These are phyloP conservation scores for Xestia sexstrigata DNA, from an alignment of 2,888 invertebrate genomes.

Conservation along the genomic window DNA sequence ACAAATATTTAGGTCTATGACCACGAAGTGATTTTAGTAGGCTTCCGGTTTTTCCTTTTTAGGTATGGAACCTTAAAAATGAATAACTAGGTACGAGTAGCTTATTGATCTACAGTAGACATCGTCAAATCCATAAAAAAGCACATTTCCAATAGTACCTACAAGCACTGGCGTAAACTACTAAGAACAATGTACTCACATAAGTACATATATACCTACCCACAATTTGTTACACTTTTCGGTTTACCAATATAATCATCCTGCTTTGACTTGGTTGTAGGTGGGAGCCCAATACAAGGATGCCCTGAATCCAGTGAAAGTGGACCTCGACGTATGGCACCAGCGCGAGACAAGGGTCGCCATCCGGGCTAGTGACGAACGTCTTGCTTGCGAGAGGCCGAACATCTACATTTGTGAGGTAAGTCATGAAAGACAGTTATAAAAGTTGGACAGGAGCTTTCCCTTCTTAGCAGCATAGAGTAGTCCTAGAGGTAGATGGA, in stretches of 20 bases:
- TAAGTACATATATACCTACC: background rate
- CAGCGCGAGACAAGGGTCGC: constrained; percentile 80
- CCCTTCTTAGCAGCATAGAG: background rate
- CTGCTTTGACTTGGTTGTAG: constrained; percentile 65
- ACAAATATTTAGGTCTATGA: no score
- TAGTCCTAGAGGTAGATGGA: background rate
- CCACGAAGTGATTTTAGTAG: no score
- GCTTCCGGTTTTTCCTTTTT: background rate
- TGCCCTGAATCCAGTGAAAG: constrained; percentile 73
- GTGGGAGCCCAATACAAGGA: constrained; percentile 74
- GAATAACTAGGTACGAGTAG: background rate
- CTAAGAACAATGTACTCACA: background rate
- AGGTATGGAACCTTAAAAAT: background rate
- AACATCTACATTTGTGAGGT: constrained; percentile 85
- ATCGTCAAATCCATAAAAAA: background rate
- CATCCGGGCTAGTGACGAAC: constrained; percentile 64
- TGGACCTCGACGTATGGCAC: constrained; percentile 78
- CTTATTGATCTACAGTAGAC: background rate
- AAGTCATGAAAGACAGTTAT: constrained; percentile 23
- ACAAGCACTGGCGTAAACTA: background rate
- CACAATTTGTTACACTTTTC: background rate
- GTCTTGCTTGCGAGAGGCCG: constrained; percentile 79
- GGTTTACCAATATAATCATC: background rate
- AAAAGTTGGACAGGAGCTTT: background rate
- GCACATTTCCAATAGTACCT: background rate